Evolutionary conservation across 1,140 invertebrate genomes (phyloP), one percentile per base, ranked within the genome.

Genomic region (Nylanderia fulva): DNA sequence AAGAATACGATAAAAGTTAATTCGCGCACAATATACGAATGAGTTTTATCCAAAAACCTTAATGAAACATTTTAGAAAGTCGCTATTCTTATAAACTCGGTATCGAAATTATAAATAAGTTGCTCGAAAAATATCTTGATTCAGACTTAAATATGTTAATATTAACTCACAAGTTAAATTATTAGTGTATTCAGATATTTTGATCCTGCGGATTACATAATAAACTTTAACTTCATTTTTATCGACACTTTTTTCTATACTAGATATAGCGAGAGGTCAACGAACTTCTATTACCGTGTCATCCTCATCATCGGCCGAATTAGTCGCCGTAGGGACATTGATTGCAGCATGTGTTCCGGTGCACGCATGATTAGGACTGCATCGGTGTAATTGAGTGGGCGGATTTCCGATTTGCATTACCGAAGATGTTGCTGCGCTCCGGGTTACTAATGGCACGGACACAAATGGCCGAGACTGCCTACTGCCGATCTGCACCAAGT

Each of bases 401-500:
- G 89, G 91, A 90, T 91, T 92, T 92, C 91, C 87, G 90, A 93
- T 92, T 91, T 93, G 88, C 91, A 92, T 92, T 90, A 89, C 82
- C 87, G 86, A 91, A 92, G 91, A 92, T 88, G 87, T 76, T 90
- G 85, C 82, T 68, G 79, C 69, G 33, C 64, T 77, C 63, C 39
- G 63, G 75, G 84, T 86, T 86, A 90, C 89, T 90, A 90, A 90
- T 90, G 89, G 89, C 83, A 87, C 80, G 54, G 82, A 87, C 88
- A 90, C 85, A 89, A 90, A 90, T 85, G 88, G 87, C 63, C 66
- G 77, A 83, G 84, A 64, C 85, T 84, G 66, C 66, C 58, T 77
- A 60, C 75, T 54, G 80, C 42, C 11, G 42, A 63, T 48, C 52
- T 11, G 61, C 29, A 13, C 21, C 24, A 45, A 13, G 71, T 76